These are phyloP conservation scores for Mimumesa dahlbomi DNA, from an alignment of 2,888 invertebrate species.

Conservation along the genomic window DNA sequence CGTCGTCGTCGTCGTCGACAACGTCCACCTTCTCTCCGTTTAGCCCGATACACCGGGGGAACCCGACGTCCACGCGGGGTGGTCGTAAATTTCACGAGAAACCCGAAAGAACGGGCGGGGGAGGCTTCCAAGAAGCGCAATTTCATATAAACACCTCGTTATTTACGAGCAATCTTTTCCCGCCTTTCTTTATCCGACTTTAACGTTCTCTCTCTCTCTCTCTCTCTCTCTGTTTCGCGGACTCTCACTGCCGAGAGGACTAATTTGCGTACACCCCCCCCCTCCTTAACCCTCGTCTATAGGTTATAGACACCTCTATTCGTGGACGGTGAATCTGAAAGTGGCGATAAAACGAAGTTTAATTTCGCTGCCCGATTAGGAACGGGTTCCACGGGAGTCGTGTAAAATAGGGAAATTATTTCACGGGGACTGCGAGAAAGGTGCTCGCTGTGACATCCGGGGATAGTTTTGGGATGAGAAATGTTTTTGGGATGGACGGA, in stretches of 20 bases:
- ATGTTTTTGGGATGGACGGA: too few relatives aligned
- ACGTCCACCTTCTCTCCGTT: conserved; percentile 13
- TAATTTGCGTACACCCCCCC: too few relatives aligned
- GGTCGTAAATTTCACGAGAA: conserved; percentile 67
- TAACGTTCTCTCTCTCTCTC: background rate
- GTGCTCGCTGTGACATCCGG: too few relatives aligned
- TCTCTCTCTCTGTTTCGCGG: background rate
- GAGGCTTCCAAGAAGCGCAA: conserved; percentile 70
- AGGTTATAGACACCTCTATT: too few relatives aligned
- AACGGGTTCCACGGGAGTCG: too few relatives aligned
- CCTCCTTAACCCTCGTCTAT: too few relatives aligned
- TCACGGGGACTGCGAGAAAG: too few relatives aligned
- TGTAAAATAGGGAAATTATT: too few relatives aligned
- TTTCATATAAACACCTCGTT: conserved; percentile 73
- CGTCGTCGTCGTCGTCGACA: conserved; percentile 15
- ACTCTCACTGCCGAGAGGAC: background rate
- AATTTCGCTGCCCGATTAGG: too few relatives aligned
- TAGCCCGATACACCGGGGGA: conserved; percentile 29
- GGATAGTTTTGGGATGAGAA: too few relatives aligned
- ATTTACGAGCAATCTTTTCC: conserved; percentile 66
- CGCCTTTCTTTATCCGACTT: conserved; percentile 10
- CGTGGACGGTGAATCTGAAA: too few relatives aligned
- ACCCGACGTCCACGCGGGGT: conserved; percentile 54
- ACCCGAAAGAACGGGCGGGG: conserved; percentile 51
- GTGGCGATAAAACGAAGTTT: too few relatives aligned